A percentile compares a stretch with the other conserved stretches of the same genome.
Evolutionary conservation across 1,140 invertebrate species (phyloP).

Genomic region (Drosophila azteca): DNA sequence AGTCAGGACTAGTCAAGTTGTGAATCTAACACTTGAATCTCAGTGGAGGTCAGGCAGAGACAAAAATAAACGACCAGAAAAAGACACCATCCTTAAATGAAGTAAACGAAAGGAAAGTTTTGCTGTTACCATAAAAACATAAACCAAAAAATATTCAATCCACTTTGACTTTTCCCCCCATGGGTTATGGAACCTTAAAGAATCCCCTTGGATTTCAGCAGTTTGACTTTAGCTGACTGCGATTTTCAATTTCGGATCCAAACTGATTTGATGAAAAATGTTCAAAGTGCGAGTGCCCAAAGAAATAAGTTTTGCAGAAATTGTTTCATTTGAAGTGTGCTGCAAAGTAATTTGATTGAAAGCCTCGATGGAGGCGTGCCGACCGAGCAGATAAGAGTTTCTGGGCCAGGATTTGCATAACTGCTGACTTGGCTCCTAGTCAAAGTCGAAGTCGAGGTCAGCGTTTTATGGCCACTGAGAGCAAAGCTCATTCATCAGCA

Average conservation of each 20-base stretch:
- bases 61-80: no score
- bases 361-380: slow-evolving; percentile 35
- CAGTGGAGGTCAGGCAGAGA: no score
- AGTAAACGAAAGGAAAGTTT: no score
- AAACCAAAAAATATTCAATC: no score
- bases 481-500: slow-evolving; percentile 48
- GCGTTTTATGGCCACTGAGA: slow-evolving; percentile 52
- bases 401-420: slow-evolving; percentile 61
- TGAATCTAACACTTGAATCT: no score
- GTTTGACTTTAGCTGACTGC: neutral
- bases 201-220: no score
- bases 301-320: slow-evolving; percentile 54
- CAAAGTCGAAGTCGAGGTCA: slow-evolving; percentile 26
- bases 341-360: slow-evolving; percentile 78
- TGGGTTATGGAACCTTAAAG: no score
- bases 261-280: slow-evolving; percentile 26
- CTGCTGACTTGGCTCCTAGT: slow-evolving; percentile 54
- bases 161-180: no score
- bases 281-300: slow-evolving; percentile 46
- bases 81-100: no score
- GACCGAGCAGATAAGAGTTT: slow-evolving; percentile 2
- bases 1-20: no score
- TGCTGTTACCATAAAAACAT: no score
- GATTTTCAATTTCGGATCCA: slow-evolving; percentile 7
- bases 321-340: slow-evolving; percentile 41